A percentile compares a stretch with the other conserved stretches of the same genome.
These are phyloP conservation scores for Aphodius sticticus DNA, from an alignment of 2,888 invertebrate genomes.

Conservation along the genomic window DNA sequence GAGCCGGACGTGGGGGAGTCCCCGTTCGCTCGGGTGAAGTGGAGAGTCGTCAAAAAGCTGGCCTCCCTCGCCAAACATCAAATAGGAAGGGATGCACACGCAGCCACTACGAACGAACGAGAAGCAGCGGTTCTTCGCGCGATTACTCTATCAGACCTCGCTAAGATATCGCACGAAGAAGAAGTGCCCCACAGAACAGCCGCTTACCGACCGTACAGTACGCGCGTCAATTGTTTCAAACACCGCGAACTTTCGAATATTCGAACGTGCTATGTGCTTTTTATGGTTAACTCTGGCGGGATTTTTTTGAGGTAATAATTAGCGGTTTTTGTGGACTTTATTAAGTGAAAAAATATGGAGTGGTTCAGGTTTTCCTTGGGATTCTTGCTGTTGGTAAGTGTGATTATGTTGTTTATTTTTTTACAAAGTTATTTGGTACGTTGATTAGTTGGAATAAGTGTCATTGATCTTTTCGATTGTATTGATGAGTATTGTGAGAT, in stretches of 20 bases:
- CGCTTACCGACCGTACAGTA: conserved; percentile 10
- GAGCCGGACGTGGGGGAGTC: conserved; percentile 17
- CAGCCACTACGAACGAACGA: conserved; percentile 10
- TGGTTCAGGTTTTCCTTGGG: not conserved
- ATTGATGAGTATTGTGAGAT: not conserved
- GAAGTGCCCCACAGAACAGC: conserved; percentile 12
- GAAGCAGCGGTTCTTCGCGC: conserved; percentile 31
- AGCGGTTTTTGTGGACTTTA: not conserved
- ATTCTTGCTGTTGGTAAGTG: not conserved
- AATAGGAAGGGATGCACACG: conserved; percentile 34
- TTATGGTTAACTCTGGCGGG: not conserved
- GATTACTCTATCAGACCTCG: conserved; percentile 33
- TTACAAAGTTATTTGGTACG: not conserved
- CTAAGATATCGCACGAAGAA: conserved; percentile 35
- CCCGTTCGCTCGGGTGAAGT: conserved; percentile 8
- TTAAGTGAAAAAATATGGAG: not conserved
- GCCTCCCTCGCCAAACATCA: conserved; percentile 26
- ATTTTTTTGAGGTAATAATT: not conserved
- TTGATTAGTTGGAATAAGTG: not conserved
- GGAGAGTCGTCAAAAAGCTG: conserved; percentile 4
- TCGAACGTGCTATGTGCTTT: not conserved
- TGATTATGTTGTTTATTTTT: not conserved
- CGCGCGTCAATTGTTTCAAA: not conserved
- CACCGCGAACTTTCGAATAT: not conserved
- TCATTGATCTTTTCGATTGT: not conserved